These are phyloP conservation scores for Chiloscyllium plagiosum DNA, from an alignment of 2,113 vertebrate genomes.

Conservation along the genomic window DNA sequence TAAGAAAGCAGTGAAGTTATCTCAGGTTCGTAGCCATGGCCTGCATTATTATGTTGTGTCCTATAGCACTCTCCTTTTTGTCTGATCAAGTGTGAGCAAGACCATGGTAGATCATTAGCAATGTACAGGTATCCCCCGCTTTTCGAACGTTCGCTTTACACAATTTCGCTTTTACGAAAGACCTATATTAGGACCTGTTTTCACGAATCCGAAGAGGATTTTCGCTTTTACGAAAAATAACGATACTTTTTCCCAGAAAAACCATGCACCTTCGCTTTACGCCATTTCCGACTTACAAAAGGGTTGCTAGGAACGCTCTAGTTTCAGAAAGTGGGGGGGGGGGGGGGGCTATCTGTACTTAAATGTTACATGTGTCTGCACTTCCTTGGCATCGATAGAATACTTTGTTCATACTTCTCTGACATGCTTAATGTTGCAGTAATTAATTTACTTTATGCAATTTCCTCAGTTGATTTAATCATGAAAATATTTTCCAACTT, in stretches of 20 bases:
- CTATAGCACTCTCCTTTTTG: not conserved
- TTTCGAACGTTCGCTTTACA: no score
- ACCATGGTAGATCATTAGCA: not conserved
- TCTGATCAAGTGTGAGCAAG: not conserved
- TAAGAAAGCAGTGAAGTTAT: not conserved
- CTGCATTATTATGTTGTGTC: not conserved
- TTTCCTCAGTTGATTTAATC: not conserved
- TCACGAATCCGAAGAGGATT: no score
- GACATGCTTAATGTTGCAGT: not conserved
- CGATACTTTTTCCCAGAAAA: no score
- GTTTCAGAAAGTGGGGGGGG: no score
- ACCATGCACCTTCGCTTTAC: no score
- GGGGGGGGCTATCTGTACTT: no score
- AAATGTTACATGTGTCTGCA: not conserved
- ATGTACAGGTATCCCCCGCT: no score
- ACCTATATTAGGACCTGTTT: no score
- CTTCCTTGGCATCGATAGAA: not conserved
- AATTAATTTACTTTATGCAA: not conserved
- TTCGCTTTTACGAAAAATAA: no score
- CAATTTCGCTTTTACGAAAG: no score
- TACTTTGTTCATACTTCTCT: not conserved
- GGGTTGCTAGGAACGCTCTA: no score
- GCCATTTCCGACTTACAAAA: no score
- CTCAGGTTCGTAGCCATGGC: not conserved
- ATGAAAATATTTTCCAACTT: not conserved